Base-by-base conservation (phyloP, 2,797 vertebrate genomes). In the Ctenochaetus hawaiiensis region DNA sequence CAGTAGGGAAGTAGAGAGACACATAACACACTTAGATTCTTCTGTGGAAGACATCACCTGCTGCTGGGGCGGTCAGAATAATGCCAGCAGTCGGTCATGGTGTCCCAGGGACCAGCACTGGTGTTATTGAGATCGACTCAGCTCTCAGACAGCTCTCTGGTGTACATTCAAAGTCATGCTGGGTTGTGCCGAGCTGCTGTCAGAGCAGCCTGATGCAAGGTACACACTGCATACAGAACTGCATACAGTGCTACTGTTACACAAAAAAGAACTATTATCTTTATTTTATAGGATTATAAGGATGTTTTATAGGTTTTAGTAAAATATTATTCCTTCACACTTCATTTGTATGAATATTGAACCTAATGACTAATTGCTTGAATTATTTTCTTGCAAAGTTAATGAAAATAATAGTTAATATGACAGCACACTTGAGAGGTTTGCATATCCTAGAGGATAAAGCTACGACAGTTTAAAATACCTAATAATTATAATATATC, bases 61-160 rank as follows among this genome's bases (percentile, higher is more conserved):
- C 92, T 89, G 78, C 93, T 83, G 93, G 81, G 89, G 87, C 90
- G 37, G 89, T 92, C 88, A 91, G 92, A 94, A 94, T 94, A 93
- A 94, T 93, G 90, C 93, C 93, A 95, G 94, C 94, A 94, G 92
- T 93, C 91, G 86, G 91, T 91, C 90, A 75, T 82, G 80, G 70
- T 91, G 86, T 94, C 78, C 82, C 84, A 91, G 81, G 67, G 92
- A 92, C 93, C 93, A 91, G 90, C 91, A 78, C 92, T 93, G 91
- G 92, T 89, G 89, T 95, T 95, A 94, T 94, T 94, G 90, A 90
- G 91, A 93, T 81, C 75, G 93, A 92, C 85, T 89, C 84, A 82
- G 92, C 75, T 65, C 66, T 61, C 45, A 72, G 53, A 58, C 90
- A 20, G 49, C 84, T 17, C 39, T 66, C 52, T 67, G 37, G 45